Evolutionary conservation across 1,140 invertebrate genomes (phyloP), one percentile per base, ranked within the genome.

Genomic region (Sitophilus oryzae): DNA sequence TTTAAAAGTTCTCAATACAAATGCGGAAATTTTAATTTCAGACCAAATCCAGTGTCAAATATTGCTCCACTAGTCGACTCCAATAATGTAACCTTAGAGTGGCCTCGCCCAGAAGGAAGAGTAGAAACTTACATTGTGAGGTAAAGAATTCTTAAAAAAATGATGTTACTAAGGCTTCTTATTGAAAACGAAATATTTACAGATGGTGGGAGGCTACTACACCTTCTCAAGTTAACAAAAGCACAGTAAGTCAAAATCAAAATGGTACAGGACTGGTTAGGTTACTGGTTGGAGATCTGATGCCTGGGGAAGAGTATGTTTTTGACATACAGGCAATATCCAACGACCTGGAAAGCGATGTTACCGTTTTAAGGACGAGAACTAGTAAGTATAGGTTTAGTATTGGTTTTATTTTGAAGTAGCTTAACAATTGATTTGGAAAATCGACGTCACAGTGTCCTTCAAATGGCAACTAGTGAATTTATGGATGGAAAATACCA

Each of bases 11-110:
- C 22, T 49, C 19, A 2, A 5, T 51, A 37, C n/a, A 37, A 14
- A 37, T 14, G 3, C 14, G 14, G 21, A 43, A 38, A 43, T 48
- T 34, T 56, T 61, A 18, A 44, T 70, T 69, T 48, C 63, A 88
- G 85, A 80, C 91, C 91, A n/a, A 93, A 90, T 76, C 82, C 88
- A 4, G 86, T 92, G 5, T 77, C 82, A 2, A 85, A 88, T 63
- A 83, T 94, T 42, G 83, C 82, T 10, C 82, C 84, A 6, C 70
- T 88, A 35, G 79, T 90, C 14, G 91, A 93, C 73, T 89, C 91
- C 0, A 85, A 86, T 16, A 95, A 94, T 73, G 82, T 95, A 10
- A 93, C 91, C 3, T 76, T 96, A 52, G 86, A 91, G 71, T 95
- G 91, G 87, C 82, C 83, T 9, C 77, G 85, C 38, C 89, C 91